Evolutionary conservation across 2,888 invertebrate species (phyloP).

Genomic region (Xylophagus ater): DNA sequence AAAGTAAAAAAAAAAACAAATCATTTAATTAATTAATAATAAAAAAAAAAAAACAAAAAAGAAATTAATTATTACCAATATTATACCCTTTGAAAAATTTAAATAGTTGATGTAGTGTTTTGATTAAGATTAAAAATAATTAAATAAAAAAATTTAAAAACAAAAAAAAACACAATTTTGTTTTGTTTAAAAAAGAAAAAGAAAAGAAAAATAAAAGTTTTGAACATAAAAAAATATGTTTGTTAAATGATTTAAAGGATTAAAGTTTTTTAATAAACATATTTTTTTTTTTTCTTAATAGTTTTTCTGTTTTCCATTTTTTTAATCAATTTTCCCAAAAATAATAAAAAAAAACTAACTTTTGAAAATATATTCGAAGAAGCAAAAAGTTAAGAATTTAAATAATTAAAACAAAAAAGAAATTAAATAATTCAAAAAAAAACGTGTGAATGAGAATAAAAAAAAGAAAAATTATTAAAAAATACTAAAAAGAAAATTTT

Average conservation of each 20-base stretch:
- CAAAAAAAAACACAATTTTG: conserved; percentile 5
- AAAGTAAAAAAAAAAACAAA: conserved; percentile 3
- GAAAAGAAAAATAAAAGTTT: conserved; percentile 3
- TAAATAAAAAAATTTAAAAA: conserved; percentile 2
- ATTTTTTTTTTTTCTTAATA: too few species aligned
- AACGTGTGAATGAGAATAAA: too few species aligned
- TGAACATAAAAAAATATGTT: conserved; percentile 8
- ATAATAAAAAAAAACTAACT: too few species aligned
- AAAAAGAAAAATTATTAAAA: conserved; percentile 7
- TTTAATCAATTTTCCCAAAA: too few species aligned
- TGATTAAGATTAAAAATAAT: conserved; percentile 7
- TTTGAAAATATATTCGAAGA: too few species aligned
- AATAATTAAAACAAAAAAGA: too few species aligned
- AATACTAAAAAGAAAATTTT: conserved; percentile 1
- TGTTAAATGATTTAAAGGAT: too few species aligned
- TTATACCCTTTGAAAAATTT: conserved; percentile 12
- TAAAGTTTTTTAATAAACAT: too few species aligned
- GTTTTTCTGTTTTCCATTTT: too few species aligned
- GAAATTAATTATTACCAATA: conserved; percentile 11
- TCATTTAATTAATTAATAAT: too few species aligned
- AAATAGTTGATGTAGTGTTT: conserved; percentile 14
- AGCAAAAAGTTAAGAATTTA: too few species aligned
- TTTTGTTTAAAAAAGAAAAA: conserved; percentile 3
- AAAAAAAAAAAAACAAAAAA: conserved; percentile 9
- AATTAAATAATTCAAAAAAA: too few species aligned